Evolutionary conservation across 2,888 invertebrate genomes (phyloP).

Genomic region (Diarsia rubi): DNA sequence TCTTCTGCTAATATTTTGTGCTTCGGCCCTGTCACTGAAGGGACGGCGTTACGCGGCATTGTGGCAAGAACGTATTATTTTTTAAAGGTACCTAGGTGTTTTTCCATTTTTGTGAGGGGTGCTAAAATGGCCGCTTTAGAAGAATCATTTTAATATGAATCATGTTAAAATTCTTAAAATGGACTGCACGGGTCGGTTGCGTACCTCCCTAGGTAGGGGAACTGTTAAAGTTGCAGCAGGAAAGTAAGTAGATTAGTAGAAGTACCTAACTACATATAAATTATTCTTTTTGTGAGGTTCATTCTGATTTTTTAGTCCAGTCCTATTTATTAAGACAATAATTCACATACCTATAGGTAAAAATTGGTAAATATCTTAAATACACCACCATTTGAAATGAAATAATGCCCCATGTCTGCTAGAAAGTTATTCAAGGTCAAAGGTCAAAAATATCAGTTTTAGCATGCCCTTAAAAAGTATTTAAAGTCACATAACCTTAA

Average conservation of each 20-base stretch:
- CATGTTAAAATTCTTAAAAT: too few species aligned
- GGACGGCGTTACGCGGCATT: slow-evolving; percentile 13
- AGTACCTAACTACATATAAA: too few species aligned
- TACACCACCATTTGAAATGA: too few species aligned
- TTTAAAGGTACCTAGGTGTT: background rate
- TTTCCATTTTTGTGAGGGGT: background rate
- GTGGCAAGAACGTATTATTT: background rate
- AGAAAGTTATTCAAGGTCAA: background rate
- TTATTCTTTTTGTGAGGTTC: background rate
- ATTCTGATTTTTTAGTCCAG: background rate
- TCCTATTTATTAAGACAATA: too few species aligned
- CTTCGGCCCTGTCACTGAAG: slow-evolving; percentile 48
- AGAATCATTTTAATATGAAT: too few species aligned
- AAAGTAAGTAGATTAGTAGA: background rate
- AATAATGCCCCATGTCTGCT: too few species aligned
- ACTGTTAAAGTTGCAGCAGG: background rate
- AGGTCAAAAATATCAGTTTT: background rate
- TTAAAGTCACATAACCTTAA: background rate
- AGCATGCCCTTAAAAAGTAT: background rate
- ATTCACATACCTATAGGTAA: too few species aligned
- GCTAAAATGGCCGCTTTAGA: too few species aligned
- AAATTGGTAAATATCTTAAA: too few species aligned
- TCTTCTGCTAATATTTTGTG: slow-evolving; percentile 51
- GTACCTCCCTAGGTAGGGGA: background rate
- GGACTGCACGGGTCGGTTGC: too few species aligned